phyloP scores from a whole-genome alignment of 1,140 invertebrate species.

The Arctopsyche grandis region DNA sequence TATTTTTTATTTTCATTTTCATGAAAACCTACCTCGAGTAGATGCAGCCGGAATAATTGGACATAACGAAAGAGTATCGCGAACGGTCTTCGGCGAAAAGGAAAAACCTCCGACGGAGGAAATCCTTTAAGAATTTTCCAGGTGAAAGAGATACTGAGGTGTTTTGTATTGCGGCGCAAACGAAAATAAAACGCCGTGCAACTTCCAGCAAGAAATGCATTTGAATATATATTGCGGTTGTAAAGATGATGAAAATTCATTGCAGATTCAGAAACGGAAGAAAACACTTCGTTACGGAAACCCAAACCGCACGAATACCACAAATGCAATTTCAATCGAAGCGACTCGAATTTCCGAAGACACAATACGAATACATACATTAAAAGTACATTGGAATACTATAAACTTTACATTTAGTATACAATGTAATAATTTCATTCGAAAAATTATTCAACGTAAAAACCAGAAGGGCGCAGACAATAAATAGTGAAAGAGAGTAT shows the following conservation, averaged over 20 bases:
- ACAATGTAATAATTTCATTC: too few relatives aligned
- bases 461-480: too few relatives aligned
- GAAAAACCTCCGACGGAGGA: conserved; percentile 5
- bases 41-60: conserved; percentile 46
- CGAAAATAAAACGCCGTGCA: conserved; percentile 26
- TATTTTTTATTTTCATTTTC: conserved; percentile 16
- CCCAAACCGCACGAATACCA: background rate
- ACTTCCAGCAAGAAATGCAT: conserved; percentile 23
- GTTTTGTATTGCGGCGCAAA: conserved; percentile 46
- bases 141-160: conserved; percentile 44
- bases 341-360: too few relatives aligned
- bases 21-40: background rate
- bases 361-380: too few relatives aligned
- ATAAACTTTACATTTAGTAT: too few relatives aligned
- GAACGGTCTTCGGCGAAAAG: conserved; percentile 28
- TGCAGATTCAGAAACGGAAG: background rate
- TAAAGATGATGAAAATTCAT: conserved; percentile 42
- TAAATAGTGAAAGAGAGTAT: too few relatives aligned
- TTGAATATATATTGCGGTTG: conserved; percentile 46
- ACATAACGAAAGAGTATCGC: conserved; percentile 49
- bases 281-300: conserved; percentile 9
- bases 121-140: conserved; percentile 37
- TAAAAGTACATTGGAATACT: too few relatives aligned
- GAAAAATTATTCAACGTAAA: too few relatives aligned
- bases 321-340: too few relatives aligned